Base-by-base conservation (phyloP, 2,113 vertebrate species). In the Myodes glareolus region DNA sequence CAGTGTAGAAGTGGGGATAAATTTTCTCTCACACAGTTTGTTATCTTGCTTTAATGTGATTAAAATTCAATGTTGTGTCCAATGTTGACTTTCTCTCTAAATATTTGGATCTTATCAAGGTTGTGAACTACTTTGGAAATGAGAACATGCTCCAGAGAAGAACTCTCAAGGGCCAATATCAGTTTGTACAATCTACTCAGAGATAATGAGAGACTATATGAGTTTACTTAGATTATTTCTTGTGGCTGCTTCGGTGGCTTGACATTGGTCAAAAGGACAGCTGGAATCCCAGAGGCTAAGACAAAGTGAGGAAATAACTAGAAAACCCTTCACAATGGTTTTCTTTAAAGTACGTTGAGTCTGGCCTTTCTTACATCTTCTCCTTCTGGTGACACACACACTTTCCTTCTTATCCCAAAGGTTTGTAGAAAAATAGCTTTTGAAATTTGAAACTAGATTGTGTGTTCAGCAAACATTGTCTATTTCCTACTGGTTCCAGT, bases 31-130 rank as follows among this genome's bases (percentile, higher is more conserved):
- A 94, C 84, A 88, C 95, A 97, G 92, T 16, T 36, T 7, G 27
- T 87, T 97, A 97, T 95, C 92, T 91, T 96, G 96, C 72, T 97
- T 95, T 95, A 97, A 95, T 78, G 89, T 98, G 82, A 93, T 97
- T 96, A 97, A 92, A 96, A 92, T 84, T 88, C 75, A 58, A 86
- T 76, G 63, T 17, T 47, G 76, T n/a, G 61, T 75, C 45, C 70
- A 55, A 97, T 94, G 88, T 68, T 94, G 88, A 97, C 97, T 94
- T 97, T 42, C 88, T 52, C 72, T 95, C 77, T 72, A 92, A 93
- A 88, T 70, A 55, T n/a, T 76, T 92, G 88, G 65, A 91, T 95
- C 58, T 95, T 97, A 94, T 96, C 94, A 61, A 85, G 52, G 31
- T 89, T 94, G 75, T 77, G 68, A 95, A 82, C 76, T 94, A 89